A percentile compares a stretch with the other conserved stretches of the same genome.
Evolutionary conservation across 2,888 invertebrate genomes (phyloP).

Genomic region (Eilema sororculum): DNA sequence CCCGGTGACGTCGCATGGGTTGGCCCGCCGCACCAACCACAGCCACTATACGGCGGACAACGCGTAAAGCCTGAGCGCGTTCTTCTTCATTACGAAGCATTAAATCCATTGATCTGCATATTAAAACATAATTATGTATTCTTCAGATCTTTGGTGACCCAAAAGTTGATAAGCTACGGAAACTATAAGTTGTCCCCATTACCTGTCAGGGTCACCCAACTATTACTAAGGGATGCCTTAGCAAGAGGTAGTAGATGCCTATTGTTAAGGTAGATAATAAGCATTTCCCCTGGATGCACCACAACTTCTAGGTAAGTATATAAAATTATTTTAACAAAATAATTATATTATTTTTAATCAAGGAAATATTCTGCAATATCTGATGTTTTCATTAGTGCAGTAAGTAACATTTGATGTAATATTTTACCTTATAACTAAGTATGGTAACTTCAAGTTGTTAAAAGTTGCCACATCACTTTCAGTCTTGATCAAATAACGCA

Average conservation of each 20-base stretch:
- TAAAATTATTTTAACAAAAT: background rate
- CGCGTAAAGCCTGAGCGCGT: slow-evolving; percentile 95
- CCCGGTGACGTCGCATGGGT: slow-evolving; percentile 89
- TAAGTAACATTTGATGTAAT: slow-evolving; percentile 23
- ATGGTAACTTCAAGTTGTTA: slow-evolving; percentile 93
- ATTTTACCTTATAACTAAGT: slow-evolving; percentile 91
- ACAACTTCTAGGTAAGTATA: background rate
- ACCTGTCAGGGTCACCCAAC: background rate
- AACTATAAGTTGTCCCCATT: background rate
- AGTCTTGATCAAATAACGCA: slow-evolving; percentile 93
- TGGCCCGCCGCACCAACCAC: slow-evolving; percentile 87
- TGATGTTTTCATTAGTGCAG: background rate
- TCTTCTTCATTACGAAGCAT: slow-evolving; percentile 97
- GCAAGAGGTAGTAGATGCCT: too few species aligned
- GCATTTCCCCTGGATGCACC: too few species aligned
- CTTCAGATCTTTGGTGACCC: too few species aligned
- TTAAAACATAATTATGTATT: background rate
- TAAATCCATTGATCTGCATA: slow-evolving; percentile 93
- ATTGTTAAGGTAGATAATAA: too few species aligned
- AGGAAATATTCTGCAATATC: background rate
- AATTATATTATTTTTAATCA: background rate
- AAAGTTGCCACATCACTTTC: slow-evolving; percentile 93
- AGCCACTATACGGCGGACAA: slow-evolving; percentile 88
- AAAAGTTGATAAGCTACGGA: too few species aligned
- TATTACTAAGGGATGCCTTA: too few species aligned